Evolutionary conservation across 2,113 vertebrate species (phyloP), one percentile per base, ranked within the genome.

Genomic region (Cebidichthys violaceus): DNA sequence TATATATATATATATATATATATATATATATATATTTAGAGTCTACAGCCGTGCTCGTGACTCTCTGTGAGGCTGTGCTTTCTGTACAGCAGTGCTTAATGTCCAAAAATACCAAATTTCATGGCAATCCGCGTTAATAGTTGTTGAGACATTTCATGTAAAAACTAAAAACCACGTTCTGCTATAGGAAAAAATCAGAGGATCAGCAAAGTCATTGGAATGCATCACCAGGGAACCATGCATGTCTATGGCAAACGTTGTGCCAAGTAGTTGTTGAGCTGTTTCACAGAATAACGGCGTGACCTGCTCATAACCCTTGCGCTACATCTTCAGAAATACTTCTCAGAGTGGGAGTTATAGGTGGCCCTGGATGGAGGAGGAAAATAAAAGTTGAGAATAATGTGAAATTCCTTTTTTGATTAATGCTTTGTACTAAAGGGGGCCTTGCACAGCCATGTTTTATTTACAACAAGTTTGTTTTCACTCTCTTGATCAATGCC

Each of bases 351-450:
- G 15, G 37, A 65, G 5, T 37, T 45, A 39, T 2, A 20, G 20
- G 17, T 65, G 43, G 6, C 75, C 45, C 43, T 74, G 54, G 65
- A 18, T 57, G 3, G 17, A 75, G 66, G 14, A 33, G 62, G 14
- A 57, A 81, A 73, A 37, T 47, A 22, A 20, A 65, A 55, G 0
- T 17, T 27, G 5, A 67, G 6, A 82, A 69, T 22, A 61, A 62
- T 67, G 9, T 41, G 35, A 80, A 67, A 77, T 80, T 77, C 65
- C 57, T 70, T 20, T 27, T 70, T 72, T 87, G 57, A 86, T 78
- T 62, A 59, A 50, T 22, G 29, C 5, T 71, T 75, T 71, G 11
- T 74, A 60, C 35, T 10, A 27, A 76, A 33, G 0, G 18, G 9
- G 29, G 33, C 52, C 15, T n/a, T 76, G 55, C 47, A 67, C 0